Conservation (phyloP, 2,888 invertebrate genomes). For the Caenorhabditis sp. region DNA sequence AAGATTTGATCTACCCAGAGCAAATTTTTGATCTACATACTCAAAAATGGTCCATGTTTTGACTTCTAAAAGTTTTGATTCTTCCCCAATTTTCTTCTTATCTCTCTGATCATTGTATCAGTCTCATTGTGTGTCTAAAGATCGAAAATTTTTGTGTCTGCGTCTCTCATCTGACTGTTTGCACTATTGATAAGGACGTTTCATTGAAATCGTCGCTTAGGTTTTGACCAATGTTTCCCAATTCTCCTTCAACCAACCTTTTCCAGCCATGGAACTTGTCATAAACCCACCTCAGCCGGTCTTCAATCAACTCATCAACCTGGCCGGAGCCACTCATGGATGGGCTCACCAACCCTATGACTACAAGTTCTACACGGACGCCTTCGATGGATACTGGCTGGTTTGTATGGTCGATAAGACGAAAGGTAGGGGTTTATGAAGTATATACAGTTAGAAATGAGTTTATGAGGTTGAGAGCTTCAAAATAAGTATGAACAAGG, state of each 20-base stretch:
- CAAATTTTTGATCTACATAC: too few relatives aligned
- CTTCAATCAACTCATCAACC: constrained; percentile 10
- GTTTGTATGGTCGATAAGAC: constrained; percentile 2
- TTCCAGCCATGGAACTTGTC: constrained; percentile 2
- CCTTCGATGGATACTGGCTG: constrained; percentile 12
- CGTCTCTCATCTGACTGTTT: too few relatives aligned
- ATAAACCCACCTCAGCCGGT: constrained; percentile 1
- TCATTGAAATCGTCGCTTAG: neutral
- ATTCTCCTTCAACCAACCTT: neutral
- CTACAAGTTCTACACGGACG: constrained; percentile 1
- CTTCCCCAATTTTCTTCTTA: too few relatives aligned
- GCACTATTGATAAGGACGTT: too few relatives aligned
- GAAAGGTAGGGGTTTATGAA: neutral
- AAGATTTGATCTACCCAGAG: too few relatives aligned
- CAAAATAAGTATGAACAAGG: neutral
- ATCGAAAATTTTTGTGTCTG: too few relatives aligned
- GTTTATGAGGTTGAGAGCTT: neutral
- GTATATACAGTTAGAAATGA: constrained; percentile 5
- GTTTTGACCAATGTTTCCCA: neutral
- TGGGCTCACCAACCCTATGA: constrained; percentile 24
- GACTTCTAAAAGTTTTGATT: too few relatives aligned
- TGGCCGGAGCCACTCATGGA: constrained; percentile 10
- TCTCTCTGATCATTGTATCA: too few relatives aligned
- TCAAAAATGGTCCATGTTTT: too few relatives aligned
- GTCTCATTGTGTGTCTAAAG: too few relatives aligned